Evolutionary conservation across 2,797 vertebrate genomes (phyloP), one percentile per base, ranked within the genome.

Genomic region (Platyrinchus mystaceus): DNA sequence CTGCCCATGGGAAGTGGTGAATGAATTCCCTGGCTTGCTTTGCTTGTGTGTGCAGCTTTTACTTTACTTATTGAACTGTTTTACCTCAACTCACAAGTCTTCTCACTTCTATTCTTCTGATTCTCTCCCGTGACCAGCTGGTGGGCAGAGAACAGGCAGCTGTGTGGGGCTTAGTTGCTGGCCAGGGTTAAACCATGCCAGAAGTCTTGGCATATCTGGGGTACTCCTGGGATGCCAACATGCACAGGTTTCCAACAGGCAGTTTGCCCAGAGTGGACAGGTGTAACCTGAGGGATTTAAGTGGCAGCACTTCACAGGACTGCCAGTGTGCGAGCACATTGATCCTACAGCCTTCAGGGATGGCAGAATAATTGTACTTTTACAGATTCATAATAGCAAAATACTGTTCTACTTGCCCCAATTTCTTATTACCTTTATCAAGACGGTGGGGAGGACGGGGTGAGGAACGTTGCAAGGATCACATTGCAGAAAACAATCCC

Each of bases 401-500:
- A 71, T 21, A 27, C 16, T 30, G 10, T 15, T 19, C 23, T 41
- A 24, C 23, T 60, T 76, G 26, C 64, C 39, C 22, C 60, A 55
- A 0, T 21, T 47, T 83, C 10, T 36, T 47, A 39, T 34, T 37
- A 18, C 2, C 30, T 55, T 85, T 52, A 37, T 41, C 49, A 43
- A 23, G 20, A 8, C 12, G 12, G 3, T 0, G 0, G 14, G 13
- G 12, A 55, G 7, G 14, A 83, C 30, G 37, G 49, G 26, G 27
- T 75, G 24, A 58, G 55, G 50, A 71, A 22, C 20, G 27, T 26
- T 17, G 46, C 26, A 49, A 37, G 0, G 10, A 74, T 46, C 1
- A 2, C 41, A 15, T 5, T 89, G 94, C 93, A 95, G 87, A 66
- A 75, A 91, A n/a, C 66, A 69, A 69, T 94, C 55, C 69, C 73